Evolutionary conservation across 2,888 invertebrate genomes (phyloP), one percentile per base, ranked within the genome.

Genomic region (Pristionchus entomophagus): DNA sequence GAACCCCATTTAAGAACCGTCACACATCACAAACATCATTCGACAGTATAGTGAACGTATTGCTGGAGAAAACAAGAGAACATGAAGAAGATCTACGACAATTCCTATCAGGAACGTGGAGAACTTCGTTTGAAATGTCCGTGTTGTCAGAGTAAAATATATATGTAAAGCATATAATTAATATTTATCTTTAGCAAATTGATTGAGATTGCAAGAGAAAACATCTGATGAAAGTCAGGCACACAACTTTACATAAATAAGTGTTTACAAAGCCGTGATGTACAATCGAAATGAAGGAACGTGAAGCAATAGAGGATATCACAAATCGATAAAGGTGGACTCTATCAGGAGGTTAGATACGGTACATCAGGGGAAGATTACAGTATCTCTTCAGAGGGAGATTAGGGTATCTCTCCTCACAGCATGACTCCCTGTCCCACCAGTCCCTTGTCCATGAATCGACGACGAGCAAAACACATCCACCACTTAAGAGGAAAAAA

Each of bases 361-460:
- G n/a, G n/a, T n/a, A n/a, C n/a, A n/a, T n/a, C n/a, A n/a, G n/a
- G n/a, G n/a, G n/a, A n/a, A n/a, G n/a, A n/a, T n/a, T 69, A 32
- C 5, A 32, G 69, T 19, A 17, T 69, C 38, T 41, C 38, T 32
- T 35, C 26, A 19, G 12, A 12, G 8, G 10, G 19, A 35, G 19
- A 38, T 35, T 0, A 10, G 38, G n/a, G 19, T 69, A 22, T n/a
- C 29, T 10, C 32, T 4, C 32, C 5, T 89, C 84, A 91, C 62
- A 91, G 87, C 29, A 85, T 87, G 41, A 90, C 90, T 53, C 97
- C 97, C 2, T 97, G 97, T 0, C 96, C 97, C 51, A 97, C 96
- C 45, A 99, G 95, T 45, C 97, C 97, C 94, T 99, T 99, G 94
- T 99, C 99, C 98, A 99, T 99, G 94, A 99, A 99, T 95, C 97